Base-by-base conservation (phyloP, 2,888 invertebrate species). In the Linnaemya vulpina region DNA sequence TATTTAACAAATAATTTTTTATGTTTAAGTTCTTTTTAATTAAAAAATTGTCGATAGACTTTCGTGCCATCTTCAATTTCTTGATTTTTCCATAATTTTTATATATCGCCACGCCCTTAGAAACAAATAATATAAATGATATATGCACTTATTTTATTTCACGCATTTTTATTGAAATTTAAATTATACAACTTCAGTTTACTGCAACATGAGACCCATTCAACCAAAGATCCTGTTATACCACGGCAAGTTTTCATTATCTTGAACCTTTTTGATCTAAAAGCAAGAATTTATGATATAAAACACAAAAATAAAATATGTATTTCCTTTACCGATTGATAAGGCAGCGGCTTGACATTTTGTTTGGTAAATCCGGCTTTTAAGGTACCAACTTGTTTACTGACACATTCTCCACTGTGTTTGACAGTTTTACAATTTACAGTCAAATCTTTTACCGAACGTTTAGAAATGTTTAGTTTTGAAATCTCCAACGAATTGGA, bases 401-500 rank as follows among this genome's bases (percentile, higher is more conserved):
- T 25, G 0, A 58, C 15, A 58, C 55, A 55, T n/a, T 13, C 25
- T 0, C 55, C 55, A 58, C 22, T 43, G 43, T 71, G 70, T 8
- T 13, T 58, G 0, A 43, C 4, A 3, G 70, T 30, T 58, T 58
- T 43, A 30, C 55, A 71, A 71, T 71, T 58, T 4, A 17, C 11
- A 7, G 38, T 53, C 13, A 60, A 38, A 15, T 73, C 73, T 60
- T 60, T 73, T 46, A 74, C 35, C 0, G 35, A n/a, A 17, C 73
- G 60, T 46, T 73, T 73, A 0, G 35, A 30, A 60, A 58, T 46
- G 5, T 49, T 30, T 35, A 46, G 20, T 15, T 60, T 60, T 9
- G 46, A 46, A 35, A 30, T 15, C 3, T 51, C n/a, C 13, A 60
- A 17, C 10, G 46, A 46, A 35, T 49, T 43, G 5, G 30, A 38